A percentile compares a stretch with the other conserved stretches of the same genome.
Conservation (phyloP, 2,888 invertebrate genomes). For the Phortica magna region DNA sequence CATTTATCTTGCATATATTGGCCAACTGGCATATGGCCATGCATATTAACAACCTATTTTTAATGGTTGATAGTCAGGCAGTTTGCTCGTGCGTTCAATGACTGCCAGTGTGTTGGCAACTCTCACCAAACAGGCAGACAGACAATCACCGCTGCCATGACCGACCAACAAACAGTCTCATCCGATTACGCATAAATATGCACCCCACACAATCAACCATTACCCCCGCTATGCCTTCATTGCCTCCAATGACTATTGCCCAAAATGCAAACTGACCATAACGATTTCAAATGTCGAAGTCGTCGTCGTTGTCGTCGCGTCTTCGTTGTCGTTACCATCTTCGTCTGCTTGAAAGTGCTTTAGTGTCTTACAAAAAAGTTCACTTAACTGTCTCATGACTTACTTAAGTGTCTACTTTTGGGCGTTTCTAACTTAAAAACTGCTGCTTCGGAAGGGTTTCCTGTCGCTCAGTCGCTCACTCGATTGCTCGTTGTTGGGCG, state of each 20-base stretch:
- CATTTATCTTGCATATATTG: conserved; percentile 29
- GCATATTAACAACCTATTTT: conserved; percentile 75
- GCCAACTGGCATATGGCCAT: conserved; percentile 67
- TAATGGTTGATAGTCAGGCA: conserved; percentile 49
- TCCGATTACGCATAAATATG: conserved; percentile 27
- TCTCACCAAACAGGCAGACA: too few relatives aligned
- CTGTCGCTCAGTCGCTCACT: neutral
- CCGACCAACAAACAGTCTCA: neutral
- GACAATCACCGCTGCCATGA: neutral
- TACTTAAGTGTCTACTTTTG: conserved; percentile 28
- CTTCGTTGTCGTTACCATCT: neutral
- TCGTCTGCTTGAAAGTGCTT: conserved; percentile 17
- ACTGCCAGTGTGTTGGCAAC: conserved; percentile 38
- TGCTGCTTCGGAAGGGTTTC: conserved; percentile 14
- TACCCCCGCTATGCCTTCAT: neutral
- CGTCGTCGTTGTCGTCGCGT: neutral
- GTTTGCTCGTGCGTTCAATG: conserved; percentile 10
- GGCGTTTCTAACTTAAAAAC: conserved; percentile 15
- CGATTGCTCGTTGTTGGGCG: neutral
- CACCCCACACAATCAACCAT: conserved; percentile 17
- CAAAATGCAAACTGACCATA: conserved; percentile 51
- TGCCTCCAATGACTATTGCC: conserved; percentile 26
- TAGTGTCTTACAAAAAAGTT: neutral
- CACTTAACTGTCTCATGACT: conserved; percentile 16
- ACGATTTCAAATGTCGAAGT: conserved; percentile 43